Evolutionary conservation across 2,888 invertebrate genomes (phyloP).

Genomic region (Sphaeridia pumilis): DNA sequence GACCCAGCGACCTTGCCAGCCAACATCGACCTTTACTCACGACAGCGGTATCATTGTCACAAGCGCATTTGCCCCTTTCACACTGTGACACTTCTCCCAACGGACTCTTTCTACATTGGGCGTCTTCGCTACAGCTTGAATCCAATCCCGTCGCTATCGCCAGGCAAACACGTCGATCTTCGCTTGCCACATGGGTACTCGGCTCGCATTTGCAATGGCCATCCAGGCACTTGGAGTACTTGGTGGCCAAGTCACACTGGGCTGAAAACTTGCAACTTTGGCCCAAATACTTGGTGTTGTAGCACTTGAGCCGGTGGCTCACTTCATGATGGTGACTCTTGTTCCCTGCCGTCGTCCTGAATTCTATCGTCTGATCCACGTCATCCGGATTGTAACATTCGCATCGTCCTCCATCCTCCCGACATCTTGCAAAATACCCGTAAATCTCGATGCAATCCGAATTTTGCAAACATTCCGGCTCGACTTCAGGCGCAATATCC

Average conservation of each 20-base stretch:
- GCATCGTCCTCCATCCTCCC: slow-evolving; percentile 20
- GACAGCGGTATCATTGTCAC: slow-evolving; percentile 23
- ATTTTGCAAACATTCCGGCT: slow-evolving; percentile 22
- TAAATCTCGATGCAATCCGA: slow-evolving; percentile 19
- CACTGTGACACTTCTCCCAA: slow-evolving; percentile 25
- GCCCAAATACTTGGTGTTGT: slow-evolving; percentile 23
- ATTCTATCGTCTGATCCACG: background rate
- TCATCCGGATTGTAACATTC: slow-evolving; percentile 24
- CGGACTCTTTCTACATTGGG: slow-evolving; percentile 20
- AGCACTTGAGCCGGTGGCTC: slow-evolving; percentile 19
- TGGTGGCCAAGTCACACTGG: slow-evolving; percentile 26
- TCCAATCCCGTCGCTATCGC: slow-evolving; percentile 23
- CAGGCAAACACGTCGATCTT: slow-evolving; percentile 30
- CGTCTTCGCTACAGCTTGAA: slow-evolving; percentile 28
- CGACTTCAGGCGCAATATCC: slow-evolving; percentile 1
- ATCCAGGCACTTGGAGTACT: slow-evolving; percentile 23
- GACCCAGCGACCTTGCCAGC: slow-evolving; percentile 24
- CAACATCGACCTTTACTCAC: slow-evolving; percentile 24
- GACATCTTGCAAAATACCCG: slow-evolving; percentile 28
- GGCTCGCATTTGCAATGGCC: slow-evolving; percentile 28
- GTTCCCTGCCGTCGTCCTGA: background rate
- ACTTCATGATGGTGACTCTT: background rate
- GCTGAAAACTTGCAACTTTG: slow-evolving; percentile 29
- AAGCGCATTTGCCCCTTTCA: slow-evolving; percentile 23
- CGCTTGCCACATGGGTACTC: slow-evolving; percentile 20